Base-by-base conservation (phyloP, 2,888 invertebrate species). In the Diloba caeruleocephala region DNA sequence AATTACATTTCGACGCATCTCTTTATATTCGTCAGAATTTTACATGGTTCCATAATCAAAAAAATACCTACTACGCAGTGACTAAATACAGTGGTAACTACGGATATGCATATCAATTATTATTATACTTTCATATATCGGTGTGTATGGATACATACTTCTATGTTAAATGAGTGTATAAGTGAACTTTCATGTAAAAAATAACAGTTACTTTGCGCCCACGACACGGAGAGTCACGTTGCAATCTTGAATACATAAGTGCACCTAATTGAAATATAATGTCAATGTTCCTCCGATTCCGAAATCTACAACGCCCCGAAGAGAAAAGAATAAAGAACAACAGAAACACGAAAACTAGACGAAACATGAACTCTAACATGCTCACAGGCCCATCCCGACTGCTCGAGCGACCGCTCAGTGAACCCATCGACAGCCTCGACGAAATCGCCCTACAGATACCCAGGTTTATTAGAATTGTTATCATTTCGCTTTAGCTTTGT, bases 221-320 rank as follows among this genome's bases (percentile, higher is more conserved):
- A 13, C 28, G 25, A 7, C 14, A 38, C 17, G 25, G 10, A 19
- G 17, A 61, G 34, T 29, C 15, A 12, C 23, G n/a, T 43, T 42
- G 25, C 53, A 12, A 26, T 19, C 45, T 49, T 61, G 37, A 34
- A 57, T 45, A 39, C 49, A 57, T 15, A 39, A 67, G 76, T 80
- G 74, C 48, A 60, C 43, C 13, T 42, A 71, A 73, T 17, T 33
- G 37, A 60, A 74, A 80, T 94, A 96, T 95, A 94, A 98, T 98
- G 98, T 98, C 98, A 95, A 96, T 98, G 95, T 98, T 98, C 95
- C 98, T 98, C 94, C 98, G 98, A 79, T 96, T 98, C 89, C 98
- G 97, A 95, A 97, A 97, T 94, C 95, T 97, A 87, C 97, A 96
- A 90, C 96, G 98, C 66, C 96, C 96, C 87, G 97, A 97, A 93